Percentiles rank a stretch among this genome's conserved stretches.
Evolutionary conservation across 2,888 invertebrate genomes (phyloP).

Genomic region (Lepidocyrtinus sp.): DNA sequence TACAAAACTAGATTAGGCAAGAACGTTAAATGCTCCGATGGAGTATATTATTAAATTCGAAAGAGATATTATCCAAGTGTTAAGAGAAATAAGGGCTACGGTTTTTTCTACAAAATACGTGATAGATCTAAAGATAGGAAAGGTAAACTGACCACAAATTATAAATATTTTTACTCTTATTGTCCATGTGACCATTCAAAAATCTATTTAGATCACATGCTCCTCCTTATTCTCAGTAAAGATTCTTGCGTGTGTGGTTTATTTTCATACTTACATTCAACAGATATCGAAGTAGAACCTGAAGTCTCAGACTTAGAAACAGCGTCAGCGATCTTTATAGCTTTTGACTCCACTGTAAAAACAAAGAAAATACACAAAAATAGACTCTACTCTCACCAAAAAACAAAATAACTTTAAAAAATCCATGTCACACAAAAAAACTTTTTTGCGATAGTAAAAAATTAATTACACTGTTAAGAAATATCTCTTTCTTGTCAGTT

Average conservation of each 20-base stretch:
- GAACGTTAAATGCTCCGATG: too few relatives aligned
- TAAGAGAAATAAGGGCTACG: too few relatives aligned
- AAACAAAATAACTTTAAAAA: slow-evolving; percentile 6
- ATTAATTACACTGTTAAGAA: slow-evolving; percentile 14
- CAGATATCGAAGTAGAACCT: slow-evolving; percentile 47
- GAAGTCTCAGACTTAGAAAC: slow-evolving; percentile 52
- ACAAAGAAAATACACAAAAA: slow-evolving; percentile 59
- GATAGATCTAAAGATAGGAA: too few relatives aligned
- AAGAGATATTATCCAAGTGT: too few relatives aligned
- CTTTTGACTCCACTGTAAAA: slow-evolving; percentile 67
- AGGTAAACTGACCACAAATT: too few relatives aligned
- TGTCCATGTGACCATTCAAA: not conserved
- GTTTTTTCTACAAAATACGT: too few relatives aligned
- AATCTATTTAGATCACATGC: not conserved
- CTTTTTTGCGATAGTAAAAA: not conserved
- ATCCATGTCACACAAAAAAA: slow-evolving; percentile 19
- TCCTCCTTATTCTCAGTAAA: not conserved
- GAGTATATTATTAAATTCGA: too few relatives aligned
- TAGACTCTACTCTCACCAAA: slow-evolving; percentile 41
- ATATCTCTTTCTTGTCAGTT: not conserved
- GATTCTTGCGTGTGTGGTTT: not conserved
- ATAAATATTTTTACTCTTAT: too few relatives aligned
- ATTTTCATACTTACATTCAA: slow-evolving; percentile 56
- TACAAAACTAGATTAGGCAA: too few relatives aligned
- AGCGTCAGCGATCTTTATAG: slow-evolving; percentile 61